Conservation (phyloP, 2,797 vertebrate genomes). For the Enteromius trimaculatus region DNA sequence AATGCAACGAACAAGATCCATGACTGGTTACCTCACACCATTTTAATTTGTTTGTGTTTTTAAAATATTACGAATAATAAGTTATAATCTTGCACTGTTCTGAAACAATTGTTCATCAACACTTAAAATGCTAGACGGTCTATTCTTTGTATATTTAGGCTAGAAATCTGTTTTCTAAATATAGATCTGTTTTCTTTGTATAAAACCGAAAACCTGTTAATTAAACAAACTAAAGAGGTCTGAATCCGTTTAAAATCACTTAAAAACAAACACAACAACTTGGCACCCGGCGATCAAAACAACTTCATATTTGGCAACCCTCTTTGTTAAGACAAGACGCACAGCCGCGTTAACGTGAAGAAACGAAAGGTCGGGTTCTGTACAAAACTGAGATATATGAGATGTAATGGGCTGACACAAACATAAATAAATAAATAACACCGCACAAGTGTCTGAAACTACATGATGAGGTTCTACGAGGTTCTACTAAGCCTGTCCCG, state of each 20-base stretch:
- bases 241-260: not conserved
- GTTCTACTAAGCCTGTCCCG: not conserved
- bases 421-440: not conserved
- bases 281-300: constrained; percentile 27
- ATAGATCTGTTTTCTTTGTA: too few relatives aligned
- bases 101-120: not conserved
- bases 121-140: too few relatives aligned
- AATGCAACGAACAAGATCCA: not conserved
- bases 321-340: constrained; percentile 5
- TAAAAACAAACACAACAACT: not conserved
- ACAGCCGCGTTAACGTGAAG: not conserved
- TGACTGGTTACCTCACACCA: not conserved
- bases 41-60: not conserved
- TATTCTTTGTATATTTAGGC: not conserved
- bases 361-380: not conserved
- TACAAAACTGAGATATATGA: not conserved
- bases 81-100: not conserved
- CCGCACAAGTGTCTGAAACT: not conserved
- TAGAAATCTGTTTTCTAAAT: too few relatives aligned
- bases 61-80: not conserved
- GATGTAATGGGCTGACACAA: not conserved
- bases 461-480: not conserved
- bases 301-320: constrained; percentile 48
- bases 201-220: not conserved
- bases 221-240: not conserved